Evolutionary conservation across 2,888 invertebrate genomes (phyloP).

Genomic region (Volucella inanis): DNA sequence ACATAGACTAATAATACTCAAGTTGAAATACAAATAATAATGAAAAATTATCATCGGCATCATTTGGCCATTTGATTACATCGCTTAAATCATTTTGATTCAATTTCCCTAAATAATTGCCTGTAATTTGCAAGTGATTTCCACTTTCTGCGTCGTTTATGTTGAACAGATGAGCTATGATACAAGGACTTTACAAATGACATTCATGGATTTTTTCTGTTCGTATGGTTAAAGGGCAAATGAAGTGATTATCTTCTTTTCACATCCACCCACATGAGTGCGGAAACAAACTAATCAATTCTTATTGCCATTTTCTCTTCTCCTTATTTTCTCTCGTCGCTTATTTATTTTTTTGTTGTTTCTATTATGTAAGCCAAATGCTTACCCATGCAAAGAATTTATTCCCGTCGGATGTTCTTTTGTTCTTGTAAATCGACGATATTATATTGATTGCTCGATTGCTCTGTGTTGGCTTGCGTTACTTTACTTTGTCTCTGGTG

Average conservation of each 20-base stretch:
- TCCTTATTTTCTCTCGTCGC: neutral
- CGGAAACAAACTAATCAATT: constrained; percentile 65
- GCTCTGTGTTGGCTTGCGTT: no score
- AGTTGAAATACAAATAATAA: constrained; percentile 12
- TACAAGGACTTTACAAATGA: constrained; percentile 29
- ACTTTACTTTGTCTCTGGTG: constrained; percentile 16
- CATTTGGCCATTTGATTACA: constrained; percentile 63
- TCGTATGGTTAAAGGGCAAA: constrained; percentile 38
- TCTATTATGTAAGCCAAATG: constrained; percentile 35
- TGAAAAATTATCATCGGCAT: constrained; percentile 58
- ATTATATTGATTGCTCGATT: constrained; percentile 63
- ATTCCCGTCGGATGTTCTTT: constrained; percentile 54
- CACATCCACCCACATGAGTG: constrained; percentile 33
- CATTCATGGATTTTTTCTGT: constrained; percentile 9
- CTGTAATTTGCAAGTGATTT: constrained; percentile 71
- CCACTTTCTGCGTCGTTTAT: constrained; percentile 42
- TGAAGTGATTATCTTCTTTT: constrained; percentile 66
- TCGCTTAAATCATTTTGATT: constrained; percentile 60
- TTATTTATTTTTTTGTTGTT: constrained; percentile 2
- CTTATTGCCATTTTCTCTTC: constrained; percentile 14
- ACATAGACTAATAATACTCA: constrained; percentile 10
- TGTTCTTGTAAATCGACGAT: constrained; percentile 68
- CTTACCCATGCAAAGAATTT: constrained; percentile 61
- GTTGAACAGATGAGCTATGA: constrained; percentile 14
- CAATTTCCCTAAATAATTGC: constrained; percentile 75